Evolutionary conservation across 2,888 invertebrate genomes (phyloP).

Genomic region (Eupithecia vulgata): DNA sequence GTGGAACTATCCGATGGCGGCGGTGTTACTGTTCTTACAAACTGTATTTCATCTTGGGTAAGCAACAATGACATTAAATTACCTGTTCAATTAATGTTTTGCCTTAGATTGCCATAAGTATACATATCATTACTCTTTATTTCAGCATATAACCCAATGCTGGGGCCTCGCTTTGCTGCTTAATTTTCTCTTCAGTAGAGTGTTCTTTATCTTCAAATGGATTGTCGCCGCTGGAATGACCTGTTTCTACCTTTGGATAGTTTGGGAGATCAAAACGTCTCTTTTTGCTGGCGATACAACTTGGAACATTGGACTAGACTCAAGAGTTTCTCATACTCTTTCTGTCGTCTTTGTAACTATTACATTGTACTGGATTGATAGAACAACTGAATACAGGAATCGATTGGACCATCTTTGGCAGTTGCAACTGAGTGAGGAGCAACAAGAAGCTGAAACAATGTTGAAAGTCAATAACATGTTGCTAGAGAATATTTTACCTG

Average conservation of each 20-base stretch:
- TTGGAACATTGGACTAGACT: slow-evolving; percentile 87
- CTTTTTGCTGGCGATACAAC: slow-evolving; percentile 85
- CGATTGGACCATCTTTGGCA: slow-evolving; percentile 91
- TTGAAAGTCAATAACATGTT: slow-evolving; percentile 94
- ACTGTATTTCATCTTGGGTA: slow-evolving; percentile 82
- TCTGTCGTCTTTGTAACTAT: slow-evolving; percentile 89
- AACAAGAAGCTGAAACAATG: slow-evolving; percentile 93
- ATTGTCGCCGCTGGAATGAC: slow-evolving; percentile 87
- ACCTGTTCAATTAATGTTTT: not conserved
- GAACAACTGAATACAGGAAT: slow-evolving; percentile 95
- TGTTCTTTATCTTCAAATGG: slow-evolving; percentile 93
- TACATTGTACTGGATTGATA: slow-evolving; percentile 92
- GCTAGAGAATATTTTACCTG: slow-evolving; percentile 95
- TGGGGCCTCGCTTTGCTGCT: slow-evolving; percentile 86
- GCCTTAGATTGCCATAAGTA: not conserved
- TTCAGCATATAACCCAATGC: slow-evolving; percentile 91
- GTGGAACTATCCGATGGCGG: slow-evolving; percentile 52
- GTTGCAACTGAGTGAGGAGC: slow-evolving; percentile 89
- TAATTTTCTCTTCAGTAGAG: slow-evolving; percentile 92
- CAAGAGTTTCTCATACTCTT: slow-evolving; percentile 89
- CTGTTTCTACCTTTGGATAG: slow-evolving; percentile 86
- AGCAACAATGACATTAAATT: slow-evolving; percentile 40
- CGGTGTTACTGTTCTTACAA: slow-evolving; percentile 68
- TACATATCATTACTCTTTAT: slow-evolving; percentile 44
- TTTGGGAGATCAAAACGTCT: slow-evolving; percentile 85